Conservation (phyloP, 1,140 invertebrate species). For the Telenomus remus region DNA sequence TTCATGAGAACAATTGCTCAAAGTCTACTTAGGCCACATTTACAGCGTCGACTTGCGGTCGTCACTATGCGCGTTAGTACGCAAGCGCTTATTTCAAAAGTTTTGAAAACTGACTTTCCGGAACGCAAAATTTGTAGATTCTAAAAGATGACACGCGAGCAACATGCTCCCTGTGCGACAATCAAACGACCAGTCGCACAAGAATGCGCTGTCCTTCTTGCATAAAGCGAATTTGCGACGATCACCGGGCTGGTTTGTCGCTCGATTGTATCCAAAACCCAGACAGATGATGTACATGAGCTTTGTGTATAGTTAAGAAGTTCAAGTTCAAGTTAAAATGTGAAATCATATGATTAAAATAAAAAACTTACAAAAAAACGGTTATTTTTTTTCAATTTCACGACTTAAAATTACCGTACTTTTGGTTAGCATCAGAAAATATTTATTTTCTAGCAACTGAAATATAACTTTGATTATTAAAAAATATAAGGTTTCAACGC, state of each 20-base stretch:
- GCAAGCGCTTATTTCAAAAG: conserved; percentile 1
- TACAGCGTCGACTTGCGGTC: not conserved
- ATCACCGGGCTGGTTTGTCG: conserved; percentile 11
- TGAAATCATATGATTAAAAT: too few relatives aligned
- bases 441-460: too few relatives aligned
- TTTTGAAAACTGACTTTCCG: conserved; percentile 3
- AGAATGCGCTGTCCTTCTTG: conserved; percentile 14
- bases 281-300: too few relatives aligned
- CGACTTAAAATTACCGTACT: too few relatives aligned
- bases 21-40: not conserved
- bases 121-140: not conserved
- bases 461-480: too few relatives aligned
- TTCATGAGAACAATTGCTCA: conserved; percentile 6
- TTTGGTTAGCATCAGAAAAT: too few relatives aligned
- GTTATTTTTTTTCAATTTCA: too few relatives aligned
- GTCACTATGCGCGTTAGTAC: not conserved
- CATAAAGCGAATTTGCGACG: conserved; percentile 17
- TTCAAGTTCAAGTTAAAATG: too few relatives aligned
- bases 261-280: conserved; percentile 5
- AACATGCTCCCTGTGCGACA: conserved; percentile 12
- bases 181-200: not conserved
- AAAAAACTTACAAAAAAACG: too few relatives aligned
- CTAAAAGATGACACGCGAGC: conserved; percentile 9
- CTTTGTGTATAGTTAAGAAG: too few relatives aligned
- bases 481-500: too few relatives aligned